Base-by-base conservation (phyloP, 2,888 invertebrate genomes). In the Plagodis pulveraria region DNA sequence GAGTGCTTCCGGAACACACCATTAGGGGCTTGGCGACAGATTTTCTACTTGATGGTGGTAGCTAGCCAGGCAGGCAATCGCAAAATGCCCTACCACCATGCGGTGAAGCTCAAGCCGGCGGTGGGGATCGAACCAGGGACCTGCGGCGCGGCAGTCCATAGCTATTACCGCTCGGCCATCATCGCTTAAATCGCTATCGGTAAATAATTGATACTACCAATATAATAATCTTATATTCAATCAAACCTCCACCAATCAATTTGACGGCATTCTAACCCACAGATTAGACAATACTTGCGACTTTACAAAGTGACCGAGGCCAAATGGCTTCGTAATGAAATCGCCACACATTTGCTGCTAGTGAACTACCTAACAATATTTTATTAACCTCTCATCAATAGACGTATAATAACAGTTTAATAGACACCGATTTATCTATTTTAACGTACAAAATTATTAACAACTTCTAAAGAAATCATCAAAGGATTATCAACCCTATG, bases 341-440 rank as follows among this genome's bases (percentile, higher is more conserved):
- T 83, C 74, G 79, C 81, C 77, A 74, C 81, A 80, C 77, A 80
- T 72, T 72, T 71, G 68, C 71, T 71, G 67, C 64, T 65, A 70
- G 72, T 69, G 70, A 69, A 64, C 63, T 69, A 75, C 69, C 77
- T 72, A 80, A 89, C 88, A 86, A 89, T 90, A 90, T 89, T 90
- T 87, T 89, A 87, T 88, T 88, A 89, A 89, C 87, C 82, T 70
- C 79, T 77, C 84, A 74, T 85, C 86, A 90, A 88, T 86, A 76
- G 73, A 69, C 77, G 72, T 75, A 87, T 91, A 91, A 91, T 91
- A 90, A 87, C 85, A 83, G 80, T 87, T 91, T 89, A 89, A 91
- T 91, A 87, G 87, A 86, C 84, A 86, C 78, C 84, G 80, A 89
- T 89, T 87, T 88, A 88, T 89, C 83, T 84, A 71, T 57, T 58